A percentile compares a stretch with the other conserved stretches of the same genome.
Conservation (phyloP, 2,888 invertebrate species). For the Dusona sp. region DNA sequence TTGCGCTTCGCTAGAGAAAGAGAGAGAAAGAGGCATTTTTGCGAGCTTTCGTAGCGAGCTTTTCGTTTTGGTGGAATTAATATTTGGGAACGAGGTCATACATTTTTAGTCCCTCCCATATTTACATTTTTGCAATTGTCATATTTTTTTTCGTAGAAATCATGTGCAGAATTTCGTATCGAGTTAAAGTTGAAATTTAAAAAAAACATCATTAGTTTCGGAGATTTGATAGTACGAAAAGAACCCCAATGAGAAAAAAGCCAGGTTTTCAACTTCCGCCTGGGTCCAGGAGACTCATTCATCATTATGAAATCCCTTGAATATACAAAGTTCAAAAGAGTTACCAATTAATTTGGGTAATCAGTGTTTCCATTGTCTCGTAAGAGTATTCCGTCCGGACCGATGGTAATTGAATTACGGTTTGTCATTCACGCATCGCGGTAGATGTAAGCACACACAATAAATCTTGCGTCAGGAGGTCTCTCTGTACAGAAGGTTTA, state of each 20-base stretch:
- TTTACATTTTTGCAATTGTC: no score
- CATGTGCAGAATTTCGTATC: background rate
- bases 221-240: no score
- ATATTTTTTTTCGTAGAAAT: background rate
- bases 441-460: background rate
- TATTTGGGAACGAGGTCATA: background rate
- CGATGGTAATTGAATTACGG: background rate
- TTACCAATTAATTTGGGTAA: background rate
- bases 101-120: no score
- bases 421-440: background rate
- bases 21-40: background rate
- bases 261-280: no score
- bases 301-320: background rate
- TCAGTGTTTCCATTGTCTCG: background rate
- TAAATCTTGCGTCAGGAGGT: background rate
- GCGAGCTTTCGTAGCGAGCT: background rate
- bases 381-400: background rate
- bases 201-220: background rate
- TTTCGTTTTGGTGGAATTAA: background rate
- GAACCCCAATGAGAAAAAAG: no score
- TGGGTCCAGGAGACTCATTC: no score
- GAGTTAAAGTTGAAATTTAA: background rate
- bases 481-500: background rate
- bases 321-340: background rate
- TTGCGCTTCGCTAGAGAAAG: background rate